phyloP scores from a whole-genome alignment of 2,113 vertebrate species.

The Colius striatus region DNA sequence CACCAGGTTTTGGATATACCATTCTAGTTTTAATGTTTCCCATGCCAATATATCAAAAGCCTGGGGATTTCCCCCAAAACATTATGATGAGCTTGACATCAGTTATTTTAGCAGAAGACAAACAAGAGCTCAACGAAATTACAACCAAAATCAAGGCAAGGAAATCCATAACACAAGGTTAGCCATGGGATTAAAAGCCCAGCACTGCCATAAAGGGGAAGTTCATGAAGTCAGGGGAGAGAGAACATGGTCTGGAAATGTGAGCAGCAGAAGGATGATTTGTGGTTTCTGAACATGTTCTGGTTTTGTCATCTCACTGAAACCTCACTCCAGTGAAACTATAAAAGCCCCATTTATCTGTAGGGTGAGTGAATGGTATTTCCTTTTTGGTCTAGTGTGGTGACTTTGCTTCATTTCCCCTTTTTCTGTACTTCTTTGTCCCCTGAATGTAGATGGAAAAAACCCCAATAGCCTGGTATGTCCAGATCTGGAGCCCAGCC shows the following conservation, averaged over 20 bases:
- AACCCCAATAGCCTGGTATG: background rate
- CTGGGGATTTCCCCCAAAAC: background rate
- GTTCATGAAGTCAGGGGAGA: background rate
- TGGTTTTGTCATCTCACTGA: background rate
- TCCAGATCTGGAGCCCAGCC: background rate
- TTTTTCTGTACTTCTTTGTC: background rate
- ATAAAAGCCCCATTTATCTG: background rate
- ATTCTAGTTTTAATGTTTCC: background rate
- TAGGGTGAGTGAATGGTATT: background rate
- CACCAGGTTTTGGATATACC: background rate
- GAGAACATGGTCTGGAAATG: background rate
- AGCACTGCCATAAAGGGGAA: background rate
- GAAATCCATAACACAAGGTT: background rate
- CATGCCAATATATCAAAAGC: background rate
- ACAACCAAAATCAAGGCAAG: background rate
- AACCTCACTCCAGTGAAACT: background rate
- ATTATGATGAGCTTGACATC: background rate
- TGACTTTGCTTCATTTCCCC: background rate
- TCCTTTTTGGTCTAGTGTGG: background rate
- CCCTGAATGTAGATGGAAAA: background rate
- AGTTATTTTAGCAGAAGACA: background rate
- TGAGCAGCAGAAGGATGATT: background rate
- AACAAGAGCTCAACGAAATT: background rate
- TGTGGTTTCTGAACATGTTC: background rate
- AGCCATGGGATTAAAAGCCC: background rate